phyloP scores from a whole-genome alignment of 2,888 invertebrate genomes.

The Neoaliturus tenellus region DNA sequence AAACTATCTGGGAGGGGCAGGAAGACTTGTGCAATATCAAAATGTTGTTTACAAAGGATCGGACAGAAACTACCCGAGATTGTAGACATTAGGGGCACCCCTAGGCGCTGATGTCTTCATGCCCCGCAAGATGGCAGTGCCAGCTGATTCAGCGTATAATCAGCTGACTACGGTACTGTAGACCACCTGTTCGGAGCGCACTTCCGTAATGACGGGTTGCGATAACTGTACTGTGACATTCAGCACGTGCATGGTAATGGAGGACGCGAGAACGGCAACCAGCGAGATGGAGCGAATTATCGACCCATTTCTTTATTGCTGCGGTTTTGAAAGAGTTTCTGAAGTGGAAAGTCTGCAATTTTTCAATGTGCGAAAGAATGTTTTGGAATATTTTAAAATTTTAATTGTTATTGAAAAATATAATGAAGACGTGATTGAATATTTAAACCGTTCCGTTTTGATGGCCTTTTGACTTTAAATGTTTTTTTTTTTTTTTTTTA shows the following conservation, averaged over 20 bases:
- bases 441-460: too few species aligned
- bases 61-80: slow-evolving; percentile 21
- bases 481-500: too few species aligned
- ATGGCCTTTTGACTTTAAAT: too few species aligned
- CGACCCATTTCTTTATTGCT: slow-evolving; percentile 12
- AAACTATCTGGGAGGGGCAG: slow-evolving; percentile 16
- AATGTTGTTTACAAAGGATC: slow-evolving; percentile 18
- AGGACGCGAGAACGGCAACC: not conserved
- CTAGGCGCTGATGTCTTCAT: slow-evolving; percentile 43
- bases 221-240: slow-evolving; percentile 36
- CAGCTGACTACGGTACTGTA: slow-evolving; percentile 21
- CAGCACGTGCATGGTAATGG: not conserved
- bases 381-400: too few species aligned
- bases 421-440: too few species aligned
- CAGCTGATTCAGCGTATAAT: not conserved
- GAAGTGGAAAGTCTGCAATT: too few species aligned
- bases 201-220: slow-evolving; percentile 28
- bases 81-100: slow-evolving; percentile 21
- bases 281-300: slow-evolving; percentile 14
- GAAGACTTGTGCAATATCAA: not conserved
- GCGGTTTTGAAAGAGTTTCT: not conserved
- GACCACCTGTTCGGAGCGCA: slow-evolving; percentile 46
- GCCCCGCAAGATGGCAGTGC: slow-evolving; percentile 38
- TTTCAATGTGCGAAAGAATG: too few species aligned
- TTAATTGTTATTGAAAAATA: too few species aligned